Base-by-base conservation (phyloP, 2,888 invertebrate species). In the Drosophila rubida region DNA sequence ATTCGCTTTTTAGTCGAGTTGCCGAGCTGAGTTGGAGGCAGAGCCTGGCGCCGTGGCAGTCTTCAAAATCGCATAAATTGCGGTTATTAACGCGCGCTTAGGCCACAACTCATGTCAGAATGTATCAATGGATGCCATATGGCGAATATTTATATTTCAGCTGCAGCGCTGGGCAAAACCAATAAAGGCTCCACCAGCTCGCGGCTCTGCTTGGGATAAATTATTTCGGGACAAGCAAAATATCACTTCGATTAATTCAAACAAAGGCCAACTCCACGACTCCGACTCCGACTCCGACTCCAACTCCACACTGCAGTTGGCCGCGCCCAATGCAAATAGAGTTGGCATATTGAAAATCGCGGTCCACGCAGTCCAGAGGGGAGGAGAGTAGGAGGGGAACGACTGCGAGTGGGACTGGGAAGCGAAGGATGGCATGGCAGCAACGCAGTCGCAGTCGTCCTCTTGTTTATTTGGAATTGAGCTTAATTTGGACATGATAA, bases 211-310 rank as follows among this genome's bases (percentile, higher is more conserved):
- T 66, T 72, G 77, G 83, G 81, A 88, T 91, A 91, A 91, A 91
- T 91, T 91, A 91, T 91, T 91, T 90, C 82, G 88, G 90, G 90
- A 91, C 91, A 91, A 91, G 91, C 88, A 85, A 91, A 91, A 91
- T 91, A 91, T 91, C 91, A 91, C 91, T 91, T 91, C 91, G 91
- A 91, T 91, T 91, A 91, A 91, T 91, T 91, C 90, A 91, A 89
- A 89, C 91, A 91, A 90, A 90, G 90, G 82, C 80, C 79, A 89
- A 66, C 59, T 78, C 73, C 69, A 63, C 37, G 27, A 27, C 19
- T 32, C 25, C 35, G 14, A 55, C 57, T 41, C 5, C 46, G 14
- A 23, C 49, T 58, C 32, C 39, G 23, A 7, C 53, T 39, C 51
- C 42, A 44, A 2, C 23, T 44, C n/a, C n/a, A 2, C 19, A 27